Conservation (phyloP, 1,140 invertebrate species). For the Nautilus pompilius region DNA sequence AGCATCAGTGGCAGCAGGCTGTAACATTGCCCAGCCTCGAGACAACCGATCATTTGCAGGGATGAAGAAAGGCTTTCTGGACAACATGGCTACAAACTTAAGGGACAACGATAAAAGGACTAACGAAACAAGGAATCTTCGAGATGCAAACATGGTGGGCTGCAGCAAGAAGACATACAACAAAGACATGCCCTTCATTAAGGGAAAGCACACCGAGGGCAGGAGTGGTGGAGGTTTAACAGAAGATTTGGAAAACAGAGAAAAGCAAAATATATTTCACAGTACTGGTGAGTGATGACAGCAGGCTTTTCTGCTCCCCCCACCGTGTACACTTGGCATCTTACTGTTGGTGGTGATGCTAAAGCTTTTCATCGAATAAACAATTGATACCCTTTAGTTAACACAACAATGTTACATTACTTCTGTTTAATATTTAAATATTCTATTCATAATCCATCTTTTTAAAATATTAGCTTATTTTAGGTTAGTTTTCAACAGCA, state of each 20-base stretch:
- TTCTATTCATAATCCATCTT: too few relatives aligned
- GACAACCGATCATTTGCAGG: constrained; percentile 26
- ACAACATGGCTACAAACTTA: constrained; percentile 1
- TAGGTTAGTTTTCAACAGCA: too few relatives aligned
- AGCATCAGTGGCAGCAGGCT: neutral
- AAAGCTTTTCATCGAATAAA: too few relatives aligned
- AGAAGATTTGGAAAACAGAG: constrained; percentile 34
- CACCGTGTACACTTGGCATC: too few relatives aligned
- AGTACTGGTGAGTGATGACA: constrained; percentile 31
- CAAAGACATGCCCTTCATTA: constrained; percentile 35
- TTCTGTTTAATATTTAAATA: too few relatives aligned
- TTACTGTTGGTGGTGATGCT: too few relatives aligned
- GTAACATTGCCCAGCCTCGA: constrained; percentile 4
- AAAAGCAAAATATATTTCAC: constrained; percentile 23
- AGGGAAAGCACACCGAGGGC: constrained; percentile 16
- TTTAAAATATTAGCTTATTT: too few relatives aligned
- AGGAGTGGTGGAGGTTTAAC: constrained; percentile 16
- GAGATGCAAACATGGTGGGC: constrained; percentile 2
- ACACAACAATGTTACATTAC: too few relatives aligned
- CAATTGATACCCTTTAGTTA: too few relatives aligned
- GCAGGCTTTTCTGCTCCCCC: neutral
- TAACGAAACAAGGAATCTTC: constrained; percentile 5
- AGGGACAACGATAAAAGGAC: constrained; percentile 5
- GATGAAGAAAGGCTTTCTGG: constrained; percentile 40
- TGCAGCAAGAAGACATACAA: constrained; percentile 8